Percentiles rank a stretch among this genome's conserved stretches.
phyloP scores from a whole-genome alignment of 1,140 invertebrate genomes.

The Leptopilina boulardi region DNA sequence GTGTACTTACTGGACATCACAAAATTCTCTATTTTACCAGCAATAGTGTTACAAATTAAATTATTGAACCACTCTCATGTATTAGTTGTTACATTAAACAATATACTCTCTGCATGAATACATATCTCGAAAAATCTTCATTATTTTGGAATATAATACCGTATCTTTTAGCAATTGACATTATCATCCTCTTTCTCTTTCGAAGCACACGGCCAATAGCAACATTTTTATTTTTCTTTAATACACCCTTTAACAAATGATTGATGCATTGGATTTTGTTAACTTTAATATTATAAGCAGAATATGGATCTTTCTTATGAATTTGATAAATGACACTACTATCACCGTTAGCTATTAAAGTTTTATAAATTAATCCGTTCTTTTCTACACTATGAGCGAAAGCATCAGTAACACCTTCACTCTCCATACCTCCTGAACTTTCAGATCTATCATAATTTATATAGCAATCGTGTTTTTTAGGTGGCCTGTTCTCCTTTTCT shows the following conservation, averaged over 20 bases:
- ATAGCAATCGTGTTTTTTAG: conserved; percentile 55
- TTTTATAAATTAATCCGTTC: conserved; percentile 67
- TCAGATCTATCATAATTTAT: conserved; percentile 63
- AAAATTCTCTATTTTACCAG: conserved; percentile 68
- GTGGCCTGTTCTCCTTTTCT: conserved; percentile 39
- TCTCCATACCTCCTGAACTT: conserved; percentile 67
- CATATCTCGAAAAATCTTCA: conserved; percentile 41
- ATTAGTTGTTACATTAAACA: too few species aligned
- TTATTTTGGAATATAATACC: conserved; percentile 41
- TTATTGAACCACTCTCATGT: conserved; percentile 67
- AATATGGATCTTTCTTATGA: conserved; percentile 58
- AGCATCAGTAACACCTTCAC: conserved; percentile 67
- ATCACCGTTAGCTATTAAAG: conserved; percentile 73
- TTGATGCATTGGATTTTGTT: conserved; percentile 69
- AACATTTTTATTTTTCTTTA: conserved; percentile 46
- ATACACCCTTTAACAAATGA: conserved; percentile 61
- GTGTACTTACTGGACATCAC: conserved; percentile 55
- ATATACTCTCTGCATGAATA: conserved; percentile 56
- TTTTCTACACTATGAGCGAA: conserved; percentile 65
- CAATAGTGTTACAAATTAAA: conserved; percentile 61
- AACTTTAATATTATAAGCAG: conserved; percentile 51
- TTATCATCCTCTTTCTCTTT: conserved; percentile 37
- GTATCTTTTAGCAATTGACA: conserved; percentile 48
- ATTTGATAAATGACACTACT: conserved; percentile 66
- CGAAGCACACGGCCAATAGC: conserved; percentile 42